Base-by-base conservation (phyloP, 2,797 vertebrate species). In the Neopelma chrysocephalum region DNA sequence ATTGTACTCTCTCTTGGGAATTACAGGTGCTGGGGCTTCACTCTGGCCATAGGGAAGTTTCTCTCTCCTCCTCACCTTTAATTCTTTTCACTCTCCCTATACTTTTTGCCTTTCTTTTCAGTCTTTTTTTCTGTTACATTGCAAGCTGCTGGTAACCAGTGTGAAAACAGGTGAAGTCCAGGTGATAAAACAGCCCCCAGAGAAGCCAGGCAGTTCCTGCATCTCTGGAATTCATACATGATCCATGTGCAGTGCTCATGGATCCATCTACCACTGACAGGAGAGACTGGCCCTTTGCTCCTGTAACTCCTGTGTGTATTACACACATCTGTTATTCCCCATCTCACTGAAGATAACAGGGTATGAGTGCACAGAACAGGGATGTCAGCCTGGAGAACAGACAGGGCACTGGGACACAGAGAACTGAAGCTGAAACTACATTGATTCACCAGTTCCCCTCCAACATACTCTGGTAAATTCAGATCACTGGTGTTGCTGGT, bases 161-260 rank as follows among this genome's bases (percentile, higher is more conserved):
- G 45, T 42, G 64, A 15, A 51, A 84, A 27, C 0, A 36, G 22
- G 12, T 32, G 60, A 42, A 5, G 4, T n/a, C 9, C 16, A 72
- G 80, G 14, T 43, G 61, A 26, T 70, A 53, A 25, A 86, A 7
- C 4, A 79, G 36, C 26, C 32, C 47, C 13, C 43, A 18, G 48
- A 64, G 10, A 68, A 32, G 36, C 22, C 7, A 32, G 77, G 81
- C 31, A 69, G 70, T 38, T 79, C 22, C 76, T 58, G 47, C 29
- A 31, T 14, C 53, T 54, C 57, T 80, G 69, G 21, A 43, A 42
- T 32, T 64, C 29, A 15, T 9, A 8, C 38, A 3, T 4, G 16
- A 15, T 9, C 7, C 38, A 3, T 4, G 16, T 0, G 3, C 27
- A 29, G 21, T 7, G 54, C 36, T 22, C 40, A 6, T 3, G 1